Base-by-base conservation (phyloP, 2,888 invertebrate species). In the Beris morrisii region DNA sequence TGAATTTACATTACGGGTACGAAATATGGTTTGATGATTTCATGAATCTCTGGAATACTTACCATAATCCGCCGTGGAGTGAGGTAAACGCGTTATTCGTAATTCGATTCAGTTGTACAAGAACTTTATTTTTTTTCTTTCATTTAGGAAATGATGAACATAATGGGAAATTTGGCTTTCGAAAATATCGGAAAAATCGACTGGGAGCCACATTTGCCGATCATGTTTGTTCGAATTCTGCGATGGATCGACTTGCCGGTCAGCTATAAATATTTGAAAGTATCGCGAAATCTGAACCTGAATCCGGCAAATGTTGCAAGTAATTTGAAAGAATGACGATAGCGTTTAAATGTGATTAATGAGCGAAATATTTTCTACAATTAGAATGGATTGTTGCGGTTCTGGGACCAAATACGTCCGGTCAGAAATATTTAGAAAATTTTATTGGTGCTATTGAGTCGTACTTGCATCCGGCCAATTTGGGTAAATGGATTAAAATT, bases 381-480 rank as follows among this genome's bases (percentile, higher is more conserved):
- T 13, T 52, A 70, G 70, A 70, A 64, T 87, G 86, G 87, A 86
- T 87, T 54, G 84, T 85, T 4, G 84, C 83, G 78, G 83, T 83
- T 12, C 82, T 92, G 80, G 88, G 88, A 53, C 88, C 89, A 1
- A 85, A 87, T 58, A 88, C 88, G 15, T 82, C 83, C 58, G 86
- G 88, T 0, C 86, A 92, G 75, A 84, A 85, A 58, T 88, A 93
- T 74, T 82, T 97, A 61, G 86, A 88, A 66, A 89, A 90, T 73
- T 88, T 96, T 75, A 86, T 96, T 75, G 89, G 88, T 71, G 89
- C 91, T 0, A 82, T 95, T 4, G 92, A 93, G 77, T 91, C 93
- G 4, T 96, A 93, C 80, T 88, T 91, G 73, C 92, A 97, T 81
- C 93, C 93, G 61, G 95, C 95, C 0, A 97, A 97, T 78, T 80